Percentiles rank a stretch among this genome's conserved stretches.
These are phyloP conservation scores for Spisula solida DNA, from an alignment of 2,888 invertebrate species.

Conservation along the genomic window DNA sequence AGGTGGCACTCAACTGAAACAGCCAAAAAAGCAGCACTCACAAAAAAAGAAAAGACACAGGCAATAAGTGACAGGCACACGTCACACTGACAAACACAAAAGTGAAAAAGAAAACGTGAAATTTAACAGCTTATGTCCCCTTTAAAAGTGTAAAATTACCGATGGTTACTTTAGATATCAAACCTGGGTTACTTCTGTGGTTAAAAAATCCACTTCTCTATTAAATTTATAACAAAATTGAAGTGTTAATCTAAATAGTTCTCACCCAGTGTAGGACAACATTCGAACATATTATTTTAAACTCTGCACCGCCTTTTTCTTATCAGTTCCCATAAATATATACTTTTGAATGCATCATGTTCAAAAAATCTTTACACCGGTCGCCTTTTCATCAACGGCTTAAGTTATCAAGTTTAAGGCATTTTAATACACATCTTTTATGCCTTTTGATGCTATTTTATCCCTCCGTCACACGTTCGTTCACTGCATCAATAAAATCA, in stretches of 20 bases:
- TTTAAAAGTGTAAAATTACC: too few relatives aligned
- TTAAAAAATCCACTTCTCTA: background rate
- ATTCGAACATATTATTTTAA: background rate
- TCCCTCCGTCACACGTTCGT: constrained; percentile 54
- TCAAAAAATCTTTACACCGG: constrained; percentile 10
- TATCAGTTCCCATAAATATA: background rate
- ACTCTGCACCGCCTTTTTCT: background rate
- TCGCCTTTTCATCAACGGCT: constrained; percentile 29
- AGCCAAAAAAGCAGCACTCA: too few relatives aligned
- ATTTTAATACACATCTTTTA: constrained; percentile 54
- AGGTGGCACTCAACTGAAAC: too few relatives aligned
- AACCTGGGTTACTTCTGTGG: too few relatives aligned
- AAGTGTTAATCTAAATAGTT: background rate
- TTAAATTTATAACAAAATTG: background rate
- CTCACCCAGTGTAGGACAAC: background rate
- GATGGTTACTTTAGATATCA: too few relatives aligned
- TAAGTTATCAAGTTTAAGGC: constrained; percentile 37
- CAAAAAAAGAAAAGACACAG: too few relatives aligned
- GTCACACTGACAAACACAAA: too few relatives aligned
- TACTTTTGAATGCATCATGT: constrained; percentile 3
- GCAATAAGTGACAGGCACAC: too few relatives aligned
- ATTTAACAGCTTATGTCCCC: too few relatives aligned
- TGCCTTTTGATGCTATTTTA: constrained; percentile 49
- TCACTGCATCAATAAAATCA: constrained; percentile 67
- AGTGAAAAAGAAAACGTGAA: too few relatives aligned